phyloP scores from a whole-genome alignment of 2,888 invertebrate species.

The Magallana nippona region DNA sequence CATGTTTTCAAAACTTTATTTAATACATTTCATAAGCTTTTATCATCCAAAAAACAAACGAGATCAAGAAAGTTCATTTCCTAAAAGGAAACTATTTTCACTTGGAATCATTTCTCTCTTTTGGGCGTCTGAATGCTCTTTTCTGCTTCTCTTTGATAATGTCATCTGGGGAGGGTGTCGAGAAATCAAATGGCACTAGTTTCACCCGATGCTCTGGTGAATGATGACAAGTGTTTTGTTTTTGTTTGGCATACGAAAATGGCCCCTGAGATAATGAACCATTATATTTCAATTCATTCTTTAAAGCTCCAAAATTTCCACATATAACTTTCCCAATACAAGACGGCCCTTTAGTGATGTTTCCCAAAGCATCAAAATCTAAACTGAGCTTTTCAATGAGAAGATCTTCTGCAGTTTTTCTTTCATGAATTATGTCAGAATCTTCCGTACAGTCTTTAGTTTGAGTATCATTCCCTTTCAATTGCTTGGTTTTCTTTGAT shows the following conservation, averaged over 20 bases:
- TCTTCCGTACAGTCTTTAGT: not conserved
- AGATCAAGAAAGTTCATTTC: not conserved
- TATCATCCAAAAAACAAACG: not conserved
- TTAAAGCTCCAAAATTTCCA: not conserved
- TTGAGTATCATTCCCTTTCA: not conserved
- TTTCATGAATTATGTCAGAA: not conserved
- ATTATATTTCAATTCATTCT: slow-evolving; percentile 30
- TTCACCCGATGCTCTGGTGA: slow-evolving; percentile 41
- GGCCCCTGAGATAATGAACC: slow-evolving; percentile 14
- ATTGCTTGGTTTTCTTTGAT: not conserved
- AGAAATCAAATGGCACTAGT: slow-evolving; percentile 82
- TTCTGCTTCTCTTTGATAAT: slow-evolving; percentile 79
- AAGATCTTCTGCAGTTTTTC: not conserved
- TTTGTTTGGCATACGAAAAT: slow-evolving; percentile 62
- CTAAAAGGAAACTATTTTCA: not conserved
- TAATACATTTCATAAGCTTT: not conserved
- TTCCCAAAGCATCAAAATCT: not conserved
- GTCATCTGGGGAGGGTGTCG: slow-evolving; percentile 84
- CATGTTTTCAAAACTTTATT: not conserved
- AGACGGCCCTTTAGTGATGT: slow-evolving; percentile 21
- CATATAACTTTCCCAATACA: slow-evolving; percentile 40
- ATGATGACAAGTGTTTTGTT: slow-evolving; percentile 41
- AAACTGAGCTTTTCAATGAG: not conserved
- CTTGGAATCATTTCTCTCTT: slow-evolving; percentile 51
- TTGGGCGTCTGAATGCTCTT: slow-evolving; percentile 69